Evolutionary conservation across 2,113 vertebrate genomes (phyloP), one percentile per base, ranked within the genome.

Genomic region (Conger conger): DNA sequence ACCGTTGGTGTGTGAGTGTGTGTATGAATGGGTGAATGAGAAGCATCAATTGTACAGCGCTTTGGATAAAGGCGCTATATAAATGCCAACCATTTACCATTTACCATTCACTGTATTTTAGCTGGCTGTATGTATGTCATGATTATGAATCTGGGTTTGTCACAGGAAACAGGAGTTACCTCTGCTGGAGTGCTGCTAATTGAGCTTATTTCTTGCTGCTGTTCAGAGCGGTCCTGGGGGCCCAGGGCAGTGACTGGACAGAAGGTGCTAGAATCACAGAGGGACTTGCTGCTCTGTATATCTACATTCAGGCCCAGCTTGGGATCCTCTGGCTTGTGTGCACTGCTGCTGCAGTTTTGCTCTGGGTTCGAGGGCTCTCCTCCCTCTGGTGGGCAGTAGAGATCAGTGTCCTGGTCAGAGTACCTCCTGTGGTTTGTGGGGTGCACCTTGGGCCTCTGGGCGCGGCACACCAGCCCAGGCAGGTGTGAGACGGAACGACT

Each of bases 331-430:
- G 91, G 86, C 92, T 91, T 89, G 23, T 30, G 42, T 3, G 1
- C 30, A 37, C 36, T 57, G 3, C 23, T 84, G 50, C 36, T 60
- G 45, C 16, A 9, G 17, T 79, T 36, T 13, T 60, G 45, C n/a
- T 68, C 60, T 1, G 27, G 60, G 60, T 68, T n/a, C 27, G 23
- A 68, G 23, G 20, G 60, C 60, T 84, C 76, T 38, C 20, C 68
- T 92, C 92, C 84, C 57, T 95, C 93, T 50, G 81, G 87, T 50
- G 89, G 86, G 83, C 76, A 83, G 81, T 87, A 40, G 80, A n/a
- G 54, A 88, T 11, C 87, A 60, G 42, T 88, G 91, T 6, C 92
- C 94, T 95, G 94, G 84, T 94, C 94, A 16, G 95, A 96, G 87
- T 93, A 94, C 76, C 94, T 93, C 60, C 94, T 93, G 30, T 90